Evolutionary conservation across 2,888 invertebrate species (phyloP).

Genomic region (Netelia fuscicornis): DNA sequence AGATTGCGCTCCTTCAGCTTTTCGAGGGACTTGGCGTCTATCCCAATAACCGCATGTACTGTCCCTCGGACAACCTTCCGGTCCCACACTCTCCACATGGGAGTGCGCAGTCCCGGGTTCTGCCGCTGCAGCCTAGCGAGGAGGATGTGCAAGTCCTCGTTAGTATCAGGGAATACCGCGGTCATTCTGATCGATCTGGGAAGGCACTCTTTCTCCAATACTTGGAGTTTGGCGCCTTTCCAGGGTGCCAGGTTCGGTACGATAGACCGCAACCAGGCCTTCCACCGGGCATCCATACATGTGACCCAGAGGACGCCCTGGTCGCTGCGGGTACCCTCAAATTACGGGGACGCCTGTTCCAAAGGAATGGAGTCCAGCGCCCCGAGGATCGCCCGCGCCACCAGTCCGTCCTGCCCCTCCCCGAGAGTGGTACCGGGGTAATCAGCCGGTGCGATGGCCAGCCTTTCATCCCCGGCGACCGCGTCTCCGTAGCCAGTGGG

Average conservation of each 20-base stretch:
- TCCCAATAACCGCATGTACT: constrained; percentile 63
- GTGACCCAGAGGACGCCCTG: constrained; percentile 29
- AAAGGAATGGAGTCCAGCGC: constrained; percentile 19
- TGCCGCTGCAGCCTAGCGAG: constrained; percentile 53
- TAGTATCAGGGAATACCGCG: constrained; percentile 4
- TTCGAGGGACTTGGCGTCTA: constrained; percentile 45
- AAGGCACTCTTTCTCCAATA: constrained; percentile 22
- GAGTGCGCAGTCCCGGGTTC: constrained; percentile 62
- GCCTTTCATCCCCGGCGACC: too few relatives aligned
- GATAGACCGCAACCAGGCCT: not conserved
- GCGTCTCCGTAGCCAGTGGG: too few relatives aligned
- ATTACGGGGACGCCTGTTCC: too few relatives aligned
- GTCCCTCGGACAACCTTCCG: constrained; percentile 50
- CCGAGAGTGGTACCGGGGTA: too few relatives aligned
- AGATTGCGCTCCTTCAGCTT: constrained; percentile 8
- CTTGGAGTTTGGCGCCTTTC: not conserved
- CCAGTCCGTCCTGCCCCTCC: not conserved
- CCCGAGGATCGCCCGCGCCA: not conserved
- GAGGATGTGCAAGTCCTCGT: constrained; percentile 29
- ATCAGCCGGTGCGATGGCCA: too few relatives aligned
- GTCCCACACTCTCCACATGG: constrained; percentile 65
- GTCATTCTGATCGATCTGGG: constrained; percentile 33
- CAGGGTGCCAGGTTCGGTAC: not conserved
- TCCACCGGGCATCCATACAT: constrained; percentile 1
- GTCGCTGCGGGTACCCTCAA: constrained; percentile 5